Evolutionary conservation across 2,888 invertebrate species (phyloP), one percentile per base, ranked within the genome.

Genomic region (Sericinus montela): DNA sequence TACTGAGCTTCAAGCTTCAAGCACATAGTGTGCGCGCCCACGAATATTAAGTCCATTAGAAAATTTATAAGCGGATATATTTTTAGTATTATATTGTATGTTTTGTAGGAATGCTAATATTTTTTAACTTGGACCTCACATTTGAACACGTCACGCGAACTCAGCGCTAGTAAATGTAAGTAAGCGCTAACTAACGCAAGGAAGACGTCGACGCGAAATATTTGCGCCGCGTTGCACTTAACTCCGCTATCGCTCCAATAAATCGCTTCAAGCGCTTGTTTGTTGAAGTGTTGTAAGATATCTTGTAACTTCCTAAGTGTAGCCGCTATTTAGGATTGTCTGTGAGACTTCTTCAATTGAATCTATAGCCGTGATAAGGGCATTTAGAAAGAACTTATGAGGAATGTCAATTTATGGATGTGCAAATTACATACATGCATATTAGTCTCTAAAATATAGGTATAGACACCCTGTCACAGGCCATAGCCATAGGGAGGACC

Each of bases 171-270:
- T 62, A 60, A 54, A 58, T 63, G 70, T 69, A 69, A 75, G 73
- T 78, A 75, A 78, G 78, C 74, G 78, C 75, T 79, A 81, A 82
- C 80, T 80, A 81, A 80, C 78, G 77, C 75, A 62, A 71, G 75
- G 72, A 75, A 77, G 76, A 80, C 76, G 77, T 59, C 57, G 51
- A 53, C 65, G 69, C 68, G 75, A 78, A 75, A 78, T 82, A 81
- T 82, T 79, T 75, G 74, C 75, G 69, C 69, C 62, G 72, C 62
- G 72, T 68, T 71, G 74, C 80, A 80, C 75, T 82, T 81, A 77
- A 68, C 69, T 67, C 74, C 42, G 45, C 61, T 65, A 66, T 65
- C 65, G 63, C 60, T 55, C 46, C 55, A 53, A 59, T 63, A 60
- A 59, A 65, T 64, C 63, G 63, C 61, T 62, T 54, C 53, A 51